Evolutionary conservation across 2,888 invertebrate species (phyloP).

Genomic region (Lysandra coridon): DNA sequence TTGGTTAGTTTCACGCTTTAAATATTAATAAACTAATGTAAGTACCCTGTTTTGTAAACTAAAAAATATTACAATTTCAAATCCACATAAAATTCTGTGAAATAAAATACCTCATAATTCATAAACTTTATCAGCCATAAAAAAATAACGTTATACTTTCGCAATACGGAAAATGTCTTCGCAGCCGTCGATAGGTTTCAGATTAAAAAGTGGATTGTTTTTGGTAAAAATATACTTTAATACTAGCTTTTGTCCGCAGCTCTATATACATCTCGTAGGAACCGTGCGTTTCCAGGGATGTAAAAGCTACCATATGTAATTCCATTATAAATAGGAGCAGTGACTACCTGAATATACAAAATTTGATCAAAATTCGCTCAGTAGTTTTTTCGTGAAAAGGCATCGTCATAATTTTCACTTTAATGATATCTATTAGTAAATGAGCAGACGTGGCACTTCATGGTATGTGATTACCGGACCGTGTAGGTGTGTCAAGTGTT

Average conservation of each 20-base stretch:
- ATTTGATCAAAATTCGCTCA: no score
- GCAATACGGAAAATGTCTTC: conserved; percentile 1
- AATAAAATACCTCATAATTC: neutral
- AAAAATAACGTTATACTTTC: neutral
- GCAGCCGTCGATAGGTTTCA: neutral
- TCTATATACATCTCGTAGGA: neutral
- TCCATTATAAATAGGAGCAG: no score
- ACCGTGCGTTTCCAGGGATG: neutral
- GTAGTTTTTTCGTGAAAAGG: no score
- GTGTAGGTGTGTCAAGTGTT: neutral
- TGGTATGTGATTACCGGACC: neutral
- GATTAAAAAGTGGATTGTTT: conserved; percentile 17
- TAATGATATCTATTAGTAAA: neutral
- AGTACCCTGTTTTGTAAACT: neutral
- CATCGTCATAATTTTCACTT: neutral
- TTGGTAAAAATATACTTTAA: conserved; percentile 2
- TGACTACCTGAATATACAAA: no score
- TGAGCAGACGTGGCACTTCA: neutral
- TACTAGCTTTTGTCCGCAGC: neutral
- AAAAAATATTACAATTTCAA: neutral
- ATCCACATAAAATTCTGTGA: conserved; percentile 1
- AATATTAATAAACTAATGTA: no score
- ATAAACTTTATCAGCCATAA: neutral
- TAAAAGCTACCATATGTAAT: no score
- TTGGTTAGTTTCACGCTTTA: no score